These are phyloP conservation scores for Drosophila pectinifera DNA, from an alignment of 1,140 invertebrate genomes.

Conservation along the genomic window DNA sequence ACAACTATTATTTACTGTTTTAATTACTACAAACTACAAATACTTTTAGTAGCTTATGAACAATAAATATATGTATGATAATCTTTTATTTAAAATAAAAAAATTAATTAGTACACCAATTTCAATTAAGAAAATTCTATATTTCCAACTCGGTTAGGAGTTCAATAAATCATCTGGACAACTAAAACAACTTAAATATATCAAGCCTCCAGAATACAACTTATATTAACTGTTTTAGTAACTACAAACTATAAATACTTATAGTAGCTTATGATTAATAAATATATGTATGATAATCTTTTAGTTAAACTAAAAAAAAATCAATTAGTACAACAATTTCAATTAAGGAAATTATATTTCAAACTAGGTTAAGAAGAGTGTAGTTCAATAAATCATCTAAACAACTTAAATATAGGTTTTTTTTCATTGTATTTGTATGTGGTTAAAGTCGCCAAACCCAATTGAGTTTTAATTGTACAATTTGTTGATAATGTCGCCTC, in stretches of 20 bases:
- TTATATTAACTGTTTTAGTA: not conserved
- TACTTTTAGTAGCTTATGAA: not conserved
- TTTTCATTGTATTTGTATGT: no score
- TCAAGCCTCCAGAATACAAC: not conserved
- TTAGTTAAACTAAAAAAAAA: not conserved
- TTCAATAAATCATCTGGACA: no score
- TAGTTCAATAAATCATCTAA: not conserved
- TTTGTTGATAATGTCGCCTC: slow-evolving; percentile 38
- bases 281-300: not conserved
- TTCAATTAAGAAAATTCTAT: not conserved
- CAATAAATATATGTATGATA: not conserved
- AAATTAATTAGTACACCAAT: not conserved
- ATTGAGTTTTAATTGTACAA: slow-evolving; percentile 72
- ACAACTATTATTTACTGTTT: not conserved
- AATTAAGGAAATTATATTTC: not conserved
- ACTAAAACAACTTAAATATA: no score
- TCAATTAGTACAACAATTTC: not conserved
- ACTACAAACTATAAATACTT: not conserved
- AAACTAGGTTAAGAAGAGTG: not conserved
- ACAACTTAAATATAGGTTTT: no score
- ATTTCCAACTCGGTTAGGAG: not conserved
- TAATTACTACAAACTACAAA: not conserved
- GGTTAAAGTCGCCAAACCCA: slow-evolving; percentile 21
- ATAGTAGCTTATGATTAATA: not conserved
- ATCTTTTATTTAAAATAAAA: not conserved